These are phyloP conservation scores for Corythornis leucogaster DNA, from an alignment of 2,797 vertebrate genomes.

Conservation along the genomic window DNA sequence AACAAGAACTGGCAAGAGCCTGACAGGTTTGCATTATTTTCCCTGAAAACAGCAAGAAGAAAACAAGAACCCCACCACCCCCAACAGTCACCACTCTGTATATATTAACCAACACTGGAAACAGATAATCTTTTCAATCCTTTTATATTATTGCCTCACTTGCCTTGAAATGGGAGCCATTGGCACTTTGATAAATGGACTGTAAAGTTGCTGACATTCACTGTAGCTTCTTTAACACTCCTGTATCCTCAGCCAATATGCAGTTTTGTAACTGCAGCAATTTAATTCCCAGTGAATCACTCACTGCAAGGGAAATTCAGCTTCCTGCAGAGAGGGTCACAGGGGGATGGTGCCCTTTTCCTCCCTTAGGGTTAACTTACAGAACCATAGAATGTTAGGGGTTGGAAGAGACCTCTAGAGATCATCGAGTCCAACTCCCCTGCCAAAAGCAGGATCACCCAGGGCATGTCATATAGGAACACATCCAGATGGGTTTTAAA, in stretches of 20 bases:
- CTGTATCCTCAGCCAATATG: neutral
- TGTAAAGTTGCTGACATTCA: neutral
- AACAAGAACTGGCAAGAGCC: neutral
- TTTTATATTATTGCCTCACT: neutral
- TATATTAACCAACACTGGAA: neutral
- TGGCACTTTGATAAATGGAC: neutral
- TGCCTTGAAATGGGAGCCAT: neutral
- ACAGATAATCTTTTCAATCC: neutral
- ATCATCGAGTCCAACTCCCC: too few species aligned
- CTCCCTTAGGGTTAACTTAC: neutral
- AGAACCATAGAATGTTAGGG: neutral
- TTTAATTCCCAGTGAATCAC: neutral
- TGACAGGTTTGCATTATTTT: neutral
- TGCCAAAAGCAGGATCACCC: too few species aligned
- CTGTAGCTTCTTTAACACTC: neutral
- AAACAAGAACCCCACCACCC: neutral
- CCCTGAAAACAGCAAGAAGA: neutral
- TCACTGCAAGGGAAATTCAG: neutral
- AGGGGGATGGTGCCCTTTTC: neutral
- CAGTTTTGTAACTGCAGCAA: neutral
- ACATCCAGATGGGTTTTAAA: too few species aligned
- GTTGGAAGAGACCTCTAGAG: too few species aligned
- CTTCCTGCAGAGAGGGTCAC: neutral
- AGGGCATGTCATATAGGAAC: too few species aligned
- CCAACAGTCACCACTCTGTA: neutral